Evolutionary conservation across 2,113 vertebrate genomes (phyloP).

Genomic region (Castor canadensis): DNA sequence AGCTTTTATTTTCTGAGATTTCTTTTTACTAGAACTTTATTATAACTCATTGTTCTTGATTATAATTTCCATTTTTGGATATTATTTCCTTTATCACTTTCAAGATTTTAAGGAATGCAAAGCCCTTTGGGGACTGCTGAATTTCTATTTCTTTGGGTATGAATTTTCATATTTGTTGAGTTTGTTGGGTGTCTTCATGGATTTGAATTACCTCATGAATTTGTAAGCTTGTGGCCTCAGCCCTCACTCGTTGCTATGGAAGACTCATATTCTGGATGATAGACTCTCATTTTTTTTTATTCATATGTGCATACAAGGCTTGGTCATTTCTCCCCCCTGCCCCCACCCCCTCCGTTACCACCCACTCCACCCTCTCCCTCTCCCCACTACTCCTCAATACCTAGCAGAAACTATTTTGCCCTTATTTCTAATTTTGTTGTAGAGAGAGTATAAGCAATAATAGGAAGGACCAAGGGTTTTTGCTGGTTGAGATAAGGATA

Average conservation of each 20-base stretch:
- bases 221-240: neutral
- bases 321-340: too few relatives aligned
- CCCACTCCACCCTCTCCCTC: too few relatives aligned
- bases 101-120: conserved; percentile 1
- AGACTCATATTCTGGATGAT: neutral
- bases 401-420: too few relatives aligned
- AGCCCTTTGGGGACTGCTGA: neutral
- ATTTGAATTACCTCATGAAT: neutral
- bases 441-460: too few relatives aligned
- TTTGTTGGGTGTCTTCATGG: neutral
- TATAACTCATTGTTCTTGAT: neutral
- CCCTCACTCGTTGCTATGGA: neutral
- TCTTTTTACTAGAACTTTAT: neutral
- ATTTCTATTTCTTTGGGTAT: neutral
- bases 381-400: too few relatives aligned
- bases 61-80: neutral
- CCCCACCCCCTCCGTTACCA: too few relatives aligned
- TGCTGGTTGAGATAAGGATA: too few relatives aligned
- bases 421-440: too few relatives aligned
- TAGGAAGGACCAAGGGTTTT: too few relatives aligned
- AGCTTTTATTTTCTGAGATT: neutral
- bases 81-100: neutral
- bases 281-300: too few relatives aligned
- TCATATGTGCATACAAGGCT: too few relatives aligned
- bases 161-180: neutral